A percentile compares a stretch with the other conserved stretches of the same genome.
Evolutionary conservation across 2,113 vertebrate species (phyloP).

Genomic region (Equus przewalskii): DNA sequence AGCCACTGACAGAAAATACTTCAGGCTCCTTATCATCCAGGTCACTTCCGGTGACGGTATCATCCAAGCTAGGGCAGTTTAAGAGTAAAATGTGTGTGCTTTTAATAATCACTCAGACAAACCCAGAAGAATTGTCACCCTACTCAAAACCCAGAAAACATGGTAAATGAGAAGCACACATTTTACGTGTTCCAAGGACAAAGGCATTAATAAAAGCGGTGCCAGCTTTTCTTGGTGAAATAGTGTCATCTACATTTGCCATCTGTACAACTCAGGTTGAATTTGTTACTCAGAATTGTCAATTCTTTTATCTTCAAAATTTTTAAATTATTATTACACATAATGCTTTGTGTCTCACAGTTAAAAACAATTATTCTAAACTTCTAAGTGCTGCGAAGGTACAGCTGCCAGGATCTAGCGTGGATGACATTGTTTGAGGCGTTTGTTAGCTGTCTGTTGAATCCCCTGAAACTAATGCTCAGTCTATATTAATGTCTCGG

Average conservation of each 20-base stretch:
- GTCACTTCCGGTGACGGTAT: background rate
- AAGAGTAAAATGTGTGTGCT: background rate
- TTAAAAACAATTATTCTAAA: constrained; percentile 81
- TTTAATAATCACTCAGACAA: constrained; percentile 20
- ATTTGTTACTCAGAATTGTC: constrained; percentile 65
- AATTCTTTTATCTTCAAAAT: constrained; percentile 57
- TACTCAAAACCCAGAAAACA: constrained; percentile 2
- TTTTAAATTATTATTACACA: background rate
- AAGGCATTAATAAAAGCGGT: background rate
- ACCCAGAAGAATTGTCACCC: background rate
- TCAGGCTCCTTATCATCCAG: background rate
- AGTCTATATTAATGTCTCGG: constrained; percentile 90
- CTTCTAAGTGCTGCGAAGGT: constrained; percentile 73
- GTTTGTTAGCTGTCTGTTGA: constrained; percentile 89
- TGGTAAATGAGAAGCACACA: background rate
- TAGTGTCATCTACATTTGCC: background rate
- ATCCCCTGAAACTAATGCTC: constrained; percentile 90
- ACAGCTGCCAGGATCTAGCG: constrained; percentile 83
- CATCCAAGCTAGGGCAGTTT: background rate
- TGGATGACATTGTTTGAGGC: constrained; percentile 86
- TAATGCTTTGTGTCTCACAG: constrained; percentile 61
- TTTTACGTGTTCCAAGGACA: background rate
- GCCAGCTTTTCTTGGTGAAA: background rate
- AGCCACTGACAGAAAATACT: background rate
- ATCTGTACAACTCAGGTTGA: constrained; percentile 45